These are phyloP conservation scores for Emydura subglobosa DNA, from an alignment of 2,113 vertebrate genomes.

Conservation along the genomic window DNA sequence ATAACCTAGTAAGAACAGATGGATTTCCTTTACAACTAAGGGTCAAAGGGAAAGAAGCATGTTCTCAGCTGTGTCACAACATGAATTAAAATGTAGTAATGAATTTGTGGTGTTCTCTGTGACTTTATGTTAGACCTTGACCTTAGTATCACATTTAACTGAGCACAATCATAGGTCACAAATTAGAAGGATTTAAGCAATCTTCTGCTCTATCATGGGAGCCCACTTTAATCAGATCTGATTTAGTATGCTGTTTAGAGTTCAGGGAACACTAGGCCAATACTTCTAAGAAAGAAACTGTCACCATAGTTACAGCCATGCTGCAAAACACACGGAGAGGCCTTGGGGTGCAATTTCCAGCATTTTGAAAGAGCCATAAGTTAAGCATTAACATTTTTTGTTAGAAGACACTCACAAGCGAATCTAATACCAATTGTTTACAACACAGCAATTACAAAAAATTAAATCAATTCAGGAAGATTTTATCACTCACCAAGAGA, in stretches of 20 bases:
- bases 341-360: background rate
- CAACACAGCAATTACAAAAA: background rate
- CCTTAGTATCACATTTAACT: constrained; percentile 77
- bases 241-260: constrained; percentile 69
- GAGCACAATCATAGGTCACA: constrained; percentile 72
- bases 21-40: constrained; percentile 67
- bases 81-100: constrained; percentile 79
- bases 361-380: background rate
- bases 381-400: background rate
- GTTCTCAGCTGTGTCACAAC: constrained; percentile 70
- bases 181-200: constrained; percentile 79
- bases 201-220: constrained; percentile 71
- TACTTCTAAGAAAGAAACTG: constrained; percentile 51
- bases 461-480: background rate
- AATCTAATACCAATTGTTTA: background rate
- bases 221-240: constrained; percentile 67
- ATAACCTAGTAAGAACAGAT: constrained; percentile 58
- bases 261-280: constrained; percentile 60
- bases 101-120: constrained; percentile 69
- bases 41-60: constrained; percentile 73
- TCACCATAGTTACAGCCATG: constrained; percentile 27
- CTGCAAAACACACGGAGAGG: background rate
- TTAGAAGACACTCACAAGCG: background rate
- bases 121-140: constrained; percentile 76
- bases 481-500: background rate